Evolutionary conservation across 2,888 invertebrate genomes (phyloP).

Genomic region (Encarsia formosa): DNA sequence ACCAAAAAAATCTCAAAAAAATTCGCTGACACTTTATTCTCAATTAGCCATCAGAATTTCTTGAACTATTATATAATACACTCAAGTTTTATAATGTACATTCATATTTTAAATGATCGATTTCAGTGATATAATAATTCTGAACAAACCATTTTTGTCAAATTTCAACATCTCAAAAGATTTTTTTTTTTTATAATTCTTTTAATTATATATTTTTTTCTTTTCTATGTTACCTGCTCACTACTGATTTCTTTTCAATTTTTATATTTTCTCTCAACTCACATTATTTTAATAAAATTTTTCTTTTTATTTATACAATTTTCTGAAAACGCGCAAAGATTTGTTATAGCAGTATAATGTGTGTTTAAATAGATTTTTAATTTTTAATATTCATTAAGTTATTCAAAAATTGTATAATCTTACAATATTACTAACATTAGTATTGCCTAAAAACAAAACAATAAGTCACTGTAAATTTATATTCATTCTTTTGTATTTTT

Average conservation of each 20-base stretch:
- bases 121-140: conserved; percentile 44
- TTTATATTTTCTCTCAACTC: conserved; percentile 14
- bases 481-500: too few relatives aligned
- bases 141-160: conserved; percentile 47
- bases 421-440: too few relatives aligned
- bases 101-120: conserved; percentile 51
- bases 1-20: conserved; percentile 43
- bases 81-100: conserved; percentile 48
- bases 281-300: conserved; percentile 10
- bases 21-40: conserved; percentile 49
- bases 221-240: conserved; percentile 9
- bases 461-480: too few relatives aligned
- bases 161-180: conserved; percentile 40
- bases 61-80: conserved; percentile 47
- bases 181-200: background rate
- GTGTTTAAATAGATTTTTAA: too few relatives aligned
- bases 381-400: too few relatives aligned
- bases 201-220: background rate
- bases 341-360: too few relatives aligned
- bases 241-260: conserved; percentile 20
- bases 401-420: too few relatives aligned
- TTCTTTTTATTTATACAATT: conserved; percentile 3
- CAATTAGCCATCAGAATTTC: conserved; percentile 44
- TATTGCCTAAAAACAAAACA: too few relatives aligned
- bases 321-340: background rate